Base-by-base conservation (phyloP, 2,113 vertebrate species). In the Xyliphius kryptos region DNA sequence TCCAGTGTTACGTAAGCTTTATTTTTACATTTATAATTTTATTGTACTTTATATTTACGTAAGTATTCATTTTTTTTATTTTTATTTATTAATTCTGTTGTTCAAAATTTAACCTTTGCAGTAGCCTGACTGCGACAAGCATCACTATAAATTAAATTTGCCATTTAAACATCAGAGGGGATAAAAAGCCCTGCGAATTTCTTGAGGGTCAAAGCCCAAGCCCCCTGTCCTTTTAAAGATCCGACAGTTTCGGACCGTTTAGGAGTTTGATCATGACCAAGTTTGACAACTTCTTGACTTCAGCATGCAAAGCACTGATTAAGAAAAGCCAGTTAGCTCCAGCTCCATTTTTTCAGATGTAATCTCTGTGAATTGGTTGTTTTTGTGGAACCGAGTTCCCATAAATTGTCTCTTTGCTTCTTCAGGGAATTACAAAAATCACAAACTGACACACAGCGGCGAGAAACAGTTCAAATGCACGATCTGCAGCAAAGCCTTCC, bases 281-380 rank as follows among this genome's bases (percentile, higher is more conserved):
- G 90, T 92, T 91, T 97, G 95, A 98, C 94, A 97, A 90, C 87
- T 88, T 85, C 81, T 89, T 80, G 82, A 88, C 83, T 87, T 67
- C 21, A 37, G 76, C 82, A 77, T 81, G 82, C 78, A 83, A 84
- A 76, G 79, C 71, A 63, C 74, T 77, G 82, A 86, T 87, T 81
- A 84, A 82, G 79, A 64, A 53, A 77, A 59, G 68, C n/a, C 43
- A 6, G 43, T n/a, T 6, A n/a, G 14, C 6, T n/a, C 55, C 58
- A 72, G 63, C 7, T 1, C 55, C 52, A n/a, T 10, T 72, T 67
- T 66, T 55, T 69, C 59, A 57, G 13, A 61, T 65, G 40, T 70
- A 71, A 76, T 73, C 79, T 75, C 17, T 15, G 21, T 43, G 4
- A 10, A 5, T 37, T 1, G 6, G 12, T 6, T 37, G 1, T 55